These are phyloP conservation scores for Pelodiscus sinensis DNA, from an alignment of 2,113 vertebrate genomes.

Conservation along the genomic window DNA sequence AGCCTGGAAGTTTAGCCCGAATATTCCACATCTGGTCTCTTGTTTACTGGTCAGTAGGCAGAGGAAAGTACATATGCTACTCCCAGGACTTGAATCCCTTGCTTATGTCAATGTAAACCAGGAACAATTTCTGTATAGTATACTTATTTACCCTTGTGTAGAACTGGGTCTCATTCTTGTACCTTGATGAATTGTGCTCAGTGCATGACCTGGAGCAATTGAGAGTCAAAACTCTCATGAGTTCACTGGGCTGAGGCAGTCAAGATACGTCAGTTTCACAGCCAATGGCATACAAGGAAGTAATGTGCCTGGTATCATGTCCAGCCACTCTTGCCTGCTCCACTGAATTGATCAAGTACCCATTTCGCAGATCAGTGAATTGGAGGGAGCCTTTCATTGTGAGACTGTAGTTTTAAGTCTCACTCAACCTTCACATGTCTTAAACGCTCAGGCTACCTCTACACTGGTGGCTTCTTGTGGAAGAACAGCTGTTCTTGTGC, in stretches of 20 bases:
- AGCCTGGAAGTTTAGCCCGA: background rate
- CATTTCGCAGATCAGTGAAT: background rate
- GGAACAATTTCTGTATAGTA: background rate
- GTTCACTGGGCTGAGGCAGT: background rate
- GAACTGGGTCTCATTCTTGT: background rate
- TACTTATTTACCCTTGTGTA: background rate
- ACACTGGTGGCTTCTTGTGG: no score
- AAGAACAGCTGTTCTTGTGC: no score
- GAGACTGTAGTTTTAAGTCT: background rate
- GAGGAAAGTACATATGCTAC: background rate
- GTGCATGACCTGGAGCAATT: background rate
- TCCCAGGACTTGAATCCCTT: background rate
- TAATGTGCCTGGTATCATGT: background rate
- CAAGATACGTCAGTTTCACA: background rate
- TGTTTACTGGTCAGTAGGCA: background rate
- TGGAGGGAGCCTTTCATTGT: background rate
- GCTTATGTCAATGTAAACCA: background rate
- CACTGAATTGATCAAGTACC: background rate
- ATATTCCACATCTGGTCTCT: background rate
- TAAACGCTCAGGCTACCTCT: background rate
- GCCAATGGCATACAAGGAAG: background rate
- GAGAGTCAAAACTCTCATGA: background rate
- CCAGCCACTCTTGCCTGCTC: background rate
- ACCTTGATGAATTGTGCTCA: accelerated
- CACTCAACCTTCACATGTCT: background rate